Evolutionary conservation across 92 coral and sea anemone species (phyloP).

Genomic region (Epizoanthus stellaris): DNA sequence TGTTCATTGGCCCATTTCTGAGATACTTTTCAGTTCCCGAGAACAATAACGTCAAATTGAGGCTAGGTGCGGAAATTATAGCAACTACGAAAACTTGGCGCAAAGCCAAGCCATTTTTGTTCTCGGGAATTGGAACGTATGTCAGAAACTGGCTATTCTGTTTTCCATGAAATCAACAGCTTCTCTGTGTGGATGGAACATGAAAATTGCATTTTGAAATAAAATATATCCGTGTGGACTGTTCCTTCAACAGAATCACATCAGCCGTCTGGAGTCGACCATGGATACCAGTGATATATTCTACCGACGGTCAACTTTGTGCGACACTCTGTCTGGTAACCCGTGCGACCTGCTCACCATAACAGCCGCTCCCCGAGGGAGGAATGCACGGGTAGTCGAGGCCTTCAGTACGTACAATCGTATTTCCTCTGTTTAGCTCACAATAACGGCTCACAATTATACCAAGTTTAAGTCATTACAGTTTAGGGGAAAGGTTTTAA

Average conservation of each 20-base stretch:
- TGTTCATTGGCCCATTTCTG: no score
- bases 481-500: no score
- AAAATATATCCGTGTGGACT: neutral
- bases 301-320: constrained; percentile 88
- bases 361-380: constrained; percentile 79
- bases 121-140: no score
- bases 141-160: no score
- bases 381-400: constrained; percentile 65
- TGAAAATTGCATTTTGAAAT: neutral
- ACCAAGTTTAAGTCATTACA: no score
- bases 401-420: constrained; percentile 61
- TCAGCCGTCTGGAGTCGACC: constrained; percentile 78
- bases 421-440: neutral
- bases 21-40: no score
- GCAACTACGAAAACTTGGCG: no score
- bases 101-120: no score
- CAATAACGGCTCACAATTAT: no score
- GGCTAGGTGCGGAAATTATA: no score
- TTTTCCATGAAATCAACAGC: no score
- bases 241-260: constrained; percentile 63
- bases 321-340: constrained; percentile 89
- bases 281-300: constrained; percentile 72
- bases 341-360: constrained; percentile 97
- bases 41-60: no score
- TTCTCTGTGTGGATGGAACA: neutral